These are phyloP conservation scores for Semaprochilodus insignis DNA, from an alignment of 2,797 vertebrate genomes.

Conservation along the genomic window DNA sequence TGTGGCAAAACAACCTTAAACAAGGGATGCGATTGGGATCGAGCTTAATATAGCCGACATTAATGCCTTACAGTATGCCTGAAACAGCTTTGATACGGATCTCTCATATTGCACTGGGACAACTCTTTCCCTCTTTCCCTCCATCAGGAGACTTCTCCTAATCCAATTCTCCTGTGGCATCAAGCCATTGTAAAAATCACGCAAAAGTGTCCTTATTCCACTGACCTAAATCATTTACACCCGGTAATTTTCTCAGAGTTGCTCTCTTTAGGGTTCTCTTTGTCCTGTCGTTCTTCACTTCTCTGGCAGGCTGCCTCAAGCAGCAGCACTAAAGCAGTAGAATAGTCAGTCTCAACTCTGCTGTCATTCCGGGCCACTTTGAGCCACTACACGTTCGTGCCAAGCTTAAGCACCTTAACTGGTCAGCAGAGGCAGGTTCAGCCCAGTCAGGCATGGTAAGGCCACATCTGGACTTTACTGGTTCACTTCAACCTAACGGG, in stretches of 20 bases:
- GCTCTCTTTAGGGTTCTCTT: slow-evolving; percentile 9
- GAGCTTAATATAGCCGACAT: neutral
- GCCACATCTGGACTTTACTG: slow-evolving; percentile 49
- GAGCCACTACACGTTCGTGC: slow-evolving; percentile 17
- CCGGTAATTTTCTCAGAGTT: slow-evolving; percentile 32
- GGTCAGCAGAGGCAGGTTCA: slow-evolving; percentile 4
- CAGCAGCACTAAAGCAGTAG: slow-evolving; percentile 16
- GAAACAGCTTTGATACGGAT: neutral
- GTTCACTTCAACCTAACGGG: slow-evolving; percentile 45
- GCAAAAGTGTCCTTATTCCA: neutral
- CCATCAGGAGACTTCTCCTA: neutral
- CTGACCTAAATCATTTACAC: slow-evolving; percentile 6
- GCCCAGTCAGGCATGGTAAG: slow-evolving; percentile 21
- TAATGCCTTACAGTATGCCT: neutral
- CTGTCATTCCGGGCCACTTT: slow-evolving; percentile 18
- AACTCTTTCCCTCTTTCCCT: neutral
- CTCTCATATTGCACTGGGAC: neutral
- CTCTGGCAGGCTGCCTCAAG: neutral
- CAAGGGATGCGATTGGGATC: neutral
- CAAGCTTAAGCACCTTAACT: neutral
- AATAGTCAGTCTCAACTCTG: neutral
- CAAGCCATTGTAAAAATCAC: neutral
- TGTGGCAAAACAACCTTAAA: neutral
- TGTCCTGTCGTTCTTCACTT: slow-evolving; percentile 17
- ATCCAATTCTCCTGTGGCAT: neutral